Evolutionary conservation across 2,113 vertebrate genomes (phyloP), one percentile per base, ranked within the genome.

Genomic region (Pomatorhinus ruficollis): DNA sequence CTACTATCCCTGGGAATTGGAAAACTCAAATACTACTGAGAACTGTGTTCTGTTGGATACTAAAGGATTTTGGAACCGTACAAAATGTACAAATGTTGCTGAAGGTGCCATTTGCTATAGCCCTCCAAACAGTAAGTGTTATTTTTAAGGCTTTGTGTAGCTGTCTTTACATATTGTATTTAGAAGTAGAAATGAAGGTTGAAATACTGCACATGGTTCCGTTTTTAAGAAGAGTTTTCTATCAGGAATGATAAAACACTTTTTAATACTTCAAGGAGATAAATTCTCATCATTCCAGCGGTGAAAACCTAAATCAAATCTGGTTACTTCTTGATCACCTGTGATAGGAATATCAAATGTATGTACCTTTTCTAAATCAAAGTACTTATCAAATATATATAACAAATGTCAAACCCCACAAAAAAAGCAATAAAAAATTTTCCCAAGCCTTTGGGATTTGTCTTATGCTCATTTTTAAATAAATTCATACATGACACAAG

Each of bases 81-180:
- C 94, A 94, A 97, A 97, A 86, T 99, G 99, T 94, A 85, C 64
- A 30, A 64, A 60, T n/a, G 2, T 81, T 78, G 74, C 95, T 56
- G 98, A 99, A 31, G 99, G 99, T 88, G 99, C 99, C 89, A 97
- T 99, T 97, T 99, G 99, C 96, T 99, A 99, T 88, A 98, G 94
- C 74, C 68, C 97, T 88, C 84, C 80, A 80, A 95, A 97, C 50
- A 24, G 98, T 98, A 97, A 98, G 98, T 93, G 37, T 68, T 74
- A 16, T 15, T 83, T 81, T 83, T 72, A 47, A 63, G 21, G 6
- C 70, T 92, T 78, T 74, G 2, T 74, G 37, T 39, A 63, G 16
- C 45, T 91, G 21, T 81, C 24, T 81, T 72, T 68, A 44, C 12
- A 4, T 64, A 17, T 44, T 71, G 17, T 59, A 20, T 70, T 75